Percentiles rank a stretch among this genome's conserved stretches.
These are phyloP conservation scores for Oreonectes daqikongensis DNA, from an alignment of 2,797 vertebrate species.

Conservation along the genomic window DNA sequence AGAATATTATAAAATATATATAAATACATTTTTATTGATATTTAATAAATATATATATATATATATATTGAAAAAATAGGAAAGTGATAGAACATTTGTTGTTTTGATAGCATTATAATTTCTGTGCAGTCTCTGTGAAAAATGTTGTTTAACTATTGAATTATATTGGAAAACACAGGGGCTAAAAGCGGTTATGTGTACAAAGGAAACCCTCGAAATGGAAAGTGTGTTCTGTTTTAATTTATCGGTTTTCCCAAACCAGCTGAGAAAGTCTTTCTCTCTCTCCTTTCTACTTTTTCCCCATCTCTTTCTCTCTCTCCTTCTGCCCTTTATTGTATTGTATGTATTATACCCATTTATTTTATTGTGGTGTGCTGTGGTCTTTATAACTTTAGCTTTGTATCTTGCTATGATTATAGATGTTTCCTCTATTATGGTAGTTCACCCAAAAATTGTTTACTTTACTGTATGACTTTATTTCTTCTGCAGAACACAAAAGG, in stretches of 20 bases:
- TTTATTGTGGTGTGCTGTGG: no score
- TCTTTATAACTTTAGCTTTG: no score
- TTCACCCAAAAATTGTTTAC: no score
- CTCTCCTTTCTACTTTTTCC: neutral
- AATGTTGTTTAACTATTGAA: neutral
- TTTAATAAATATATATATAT: no score
- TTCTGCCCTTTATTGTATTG: slow-evolving; percentile 8
- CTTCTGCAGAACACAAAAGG: no score
- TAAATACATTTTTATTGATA: no score
- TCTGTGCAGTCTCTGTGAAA: no score
- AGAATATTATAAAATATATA: no score
- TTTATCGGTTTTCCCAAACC: slow-evolving; percentile 27
- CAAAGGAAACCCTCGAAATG: slow-evolving; percentile 28
- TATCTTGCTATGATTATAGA: no score
- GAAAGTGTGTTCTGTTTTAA: slow-evolving; percentile 30
- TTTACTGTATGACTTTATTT: no score
- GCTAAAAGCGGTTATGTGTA: slow-evolving; percentile 13
- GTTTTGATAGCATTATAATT: neutral
- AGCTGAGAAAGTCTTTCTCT: slow-evolving; percentile 17
- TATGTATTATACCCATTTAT: neutral
- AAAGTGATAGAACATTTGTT: neutral
- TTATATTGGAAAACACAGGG: neutral
- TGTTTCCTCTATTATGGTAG: no score
- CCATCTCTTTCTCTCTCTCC: neutral
- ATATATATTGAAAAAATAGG: no score